Evolutionary conservation across 2,113 vertebrate genomes (phyloP).

Genomic region (Ophthalmotilapia sp.): DNA sequence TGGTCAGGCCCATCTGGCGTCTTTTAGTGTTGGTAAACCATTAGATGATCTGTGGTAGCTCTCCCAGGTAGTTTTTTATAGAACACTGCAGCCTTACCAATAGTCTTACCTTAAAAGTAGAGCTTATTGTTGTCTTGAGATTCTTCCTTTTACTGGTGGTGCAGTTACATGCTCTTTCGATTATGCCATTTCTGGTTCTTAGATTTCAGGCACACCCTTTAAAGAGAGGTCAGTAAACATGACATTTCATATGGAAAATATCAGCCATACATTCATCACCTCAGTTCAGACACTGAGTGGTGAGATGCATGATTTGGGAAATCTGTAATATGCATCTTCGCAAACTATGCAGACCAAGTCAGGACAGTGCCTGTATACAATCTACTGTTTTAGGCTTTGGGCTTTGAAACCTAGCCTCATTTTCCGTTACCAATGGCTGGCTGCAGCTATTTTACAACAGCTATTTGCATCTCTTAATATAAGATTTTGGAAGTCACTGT

Average conservation of each 20-base stretch:
- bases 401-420: not conserved
- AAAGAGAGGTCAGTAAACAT: constrained; percentile 35
- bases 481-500: not conserved
- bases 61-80: constrained; percentile 23
- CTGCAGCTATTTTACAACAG: not conserved
- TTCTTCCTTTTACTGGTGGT: not conserved
- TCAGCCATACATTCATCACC: constrained; percentile 47
- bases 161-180: not conserved
- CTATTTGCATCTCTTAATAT: not conserved
- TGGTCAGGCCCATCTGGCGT: not conserved
- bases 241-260: constrained; percentile 15
- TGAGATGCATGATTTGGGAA: not conserved
- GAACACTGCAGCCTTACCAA: constrained; percentile 36
- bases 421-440: not conserved
- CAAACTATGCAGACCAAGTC: constrained; percentile 52
- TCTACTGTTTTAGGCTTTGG: constrained; percentile 10
- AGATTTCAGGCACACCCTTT: constrained; percentile 20
- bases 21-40: constrained; percentile 3
- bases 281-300: constrained; percentile 45
- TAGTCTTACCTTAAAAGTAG: not conserved
- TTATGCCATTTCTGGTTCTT: not conserved
- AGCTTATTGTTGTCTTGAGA: not conserved
- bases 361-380: constrained; percentile 17
- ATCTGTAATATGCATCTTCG: constrained; percentile 9
- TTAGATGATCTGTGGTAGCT: not conserved